phyloP scores from a whole-genome alignment of 2,888 invertebrate genomes.

The Helicoverpa assulta region DNA sequence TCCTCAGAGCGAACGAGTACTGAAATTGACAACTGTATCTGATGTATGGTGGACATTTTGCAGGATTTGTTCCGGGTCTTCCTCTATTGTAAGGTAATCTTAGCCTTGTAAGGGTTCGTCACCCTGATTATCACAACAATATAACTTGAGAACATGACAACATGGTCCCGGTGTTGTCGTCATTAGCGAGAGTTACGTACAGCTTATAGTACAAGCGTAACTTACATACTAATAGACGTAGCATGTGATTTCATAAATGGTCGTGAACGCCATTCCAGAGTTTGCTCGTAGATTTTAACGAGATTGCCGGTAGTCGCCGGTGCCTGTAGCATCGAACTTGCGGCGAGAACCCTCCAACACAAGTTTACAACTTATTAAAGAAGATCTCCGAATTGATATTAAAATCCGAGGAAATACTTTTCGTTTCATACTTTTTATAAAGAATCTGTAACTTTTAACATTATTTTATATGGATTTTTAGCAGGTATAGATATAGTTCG shows the following conservation, averaged over 20 bases:
- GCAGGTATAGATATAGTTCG: constrained; percentile 54
- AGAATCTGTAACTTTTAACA: constrained; percentile 63
- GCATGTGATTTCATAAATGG: constrained; percentile 82
- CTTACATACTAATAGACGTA: constrained; percentile 74
- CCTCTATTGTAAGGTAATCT: constrained; percentile 9
- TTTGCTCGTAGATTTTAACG: constrained; percentile 87
- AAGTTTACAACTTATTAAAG: constrained; percentile 88
- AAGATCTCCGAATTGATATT: constrained; percentile 82
- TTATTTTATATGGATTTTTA: constrained; percentile 63
- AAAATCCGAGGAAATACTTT: constrained; percentile 77
- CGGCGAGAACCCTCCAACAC: constrained; percentile 80
- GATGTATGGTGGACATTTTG: constrained; percentile 6
- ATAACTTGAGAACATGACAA: constrained; percentile 48
- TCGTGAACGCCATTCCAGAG: constrained; percentile 77
- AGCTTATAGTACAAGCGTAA: constrained; percentile 62
- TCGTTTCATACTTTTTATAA: constrained; percentile 70
- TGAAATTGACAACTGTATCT: constrained; percentile 6
- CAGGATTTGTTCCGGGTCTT: constrained; percentile 5
- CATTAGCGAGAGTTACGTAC: constrained; percentile 46
- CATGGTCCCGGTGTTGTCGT: constrained; percentile 47
- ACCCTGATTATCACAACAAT: constrained; percentile 51
- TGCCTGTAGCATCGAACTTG: constrained; percentile 79
- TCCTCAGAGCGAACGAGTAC: constrained; percentile 20
- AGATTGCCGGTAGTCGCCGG: constrained; percentile 84
- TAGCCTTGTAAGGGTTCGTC: constrained; percentile 16